Conservation (phyloP, 2,113 vertebrate species). For the Dissostichus mawsoni region DNA sequence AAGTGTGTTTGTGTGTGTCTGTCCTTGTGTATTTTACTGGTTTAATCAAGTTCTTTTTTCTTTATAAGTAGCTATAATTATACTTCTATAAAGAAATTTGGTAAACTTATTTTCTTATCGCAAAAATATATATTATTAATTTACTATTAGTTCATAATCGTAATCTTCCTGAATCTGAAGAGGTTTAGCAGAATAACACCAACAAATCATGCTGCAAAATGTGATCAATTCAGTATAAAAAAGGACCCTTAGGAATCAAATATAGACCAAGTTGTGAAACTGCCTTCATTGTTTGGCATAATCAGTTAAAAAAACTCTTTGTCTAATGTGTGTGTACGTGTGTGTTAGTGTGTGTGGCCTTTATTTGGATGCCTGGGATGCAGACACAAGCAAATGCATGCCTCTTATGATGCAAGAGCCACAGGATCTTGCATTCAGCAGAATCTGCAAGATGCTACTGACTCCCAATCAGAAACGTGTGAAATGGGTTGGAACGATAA, state of each 20-base stretch:
- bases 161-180: not conserved
- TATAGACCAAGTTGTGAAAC: not conserved
- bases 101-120: not conserved
- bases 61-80: not conserved
- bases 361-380: slow-evolving; percentile 31
- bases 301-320: not conserved
- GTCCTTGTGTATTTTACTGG: not conserved
- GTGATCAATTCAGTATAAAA: not conserved
- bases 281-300: not conserved
- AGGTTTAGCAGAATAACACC: not conserved
- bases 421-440: slow-evolving; percentile 62
- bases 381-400: slow-evolving; percentile 63
- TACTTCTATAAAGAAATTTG: not conserved
- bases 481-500: slow-evolving; percentile 77
- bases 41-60: no score
- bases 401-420: slow-evolving; percentile 41
- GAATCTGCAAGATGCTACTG: slow-evolving; percentile 65
- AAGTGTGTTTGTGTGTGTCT: slow-evolving; percentile 18
- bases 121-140: not conserved
- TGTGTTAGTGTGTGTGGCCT: not conserved
- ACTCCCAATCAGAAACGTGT: slow-evolving; percentile 35
- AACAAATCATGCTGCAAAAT: not conserved
- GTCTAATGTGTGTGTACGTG: slow-evolving; percentile 2
- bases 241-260: not conserved
- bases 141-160: not conserved